Evolutionary conservation across 2,797 vertebrate species (phyloP).

Genomic region (Tiaroga cobitis): DNA sequence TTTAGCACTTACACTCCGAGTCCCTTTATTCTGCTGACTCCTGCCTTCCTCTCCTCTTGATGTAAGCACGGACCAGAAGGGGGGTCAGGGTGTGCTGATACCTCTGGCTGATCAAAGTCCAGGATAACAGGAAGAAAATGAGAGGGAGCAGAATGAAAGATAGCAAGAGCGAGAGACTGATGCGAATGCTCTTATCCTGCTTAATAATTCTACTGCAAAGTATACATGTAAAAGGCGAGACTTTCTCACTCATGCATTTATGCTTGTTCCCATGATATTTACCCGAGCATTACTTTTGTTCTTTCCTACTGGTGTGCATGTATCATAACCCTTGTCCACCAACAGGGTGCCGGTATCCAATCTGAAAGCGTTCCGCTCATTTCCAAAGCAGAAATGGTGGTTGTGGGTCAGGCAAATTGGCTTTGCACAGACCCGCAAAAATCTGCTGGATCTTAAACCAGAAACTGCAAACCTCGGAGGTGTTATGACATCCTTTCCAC

Average conservation of each 20-base stretch:
- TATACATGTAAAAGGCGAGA: not conserved
- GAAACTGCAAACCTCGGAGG: not conserved
- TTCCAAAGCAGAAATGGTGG: not conserved
- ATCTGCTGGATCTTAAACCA: constrained; percentile 7
- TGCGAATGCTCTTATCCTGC: constrained; percentile 17
- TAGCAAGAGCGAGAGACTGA: not conserved
- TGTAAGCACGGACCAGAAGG: not conserved
- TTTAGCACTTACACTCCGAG: constrained; percentile 44
- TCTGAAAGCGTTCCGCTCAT: constrained; percentile 18
- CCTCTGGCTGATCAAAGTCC: constrained; percentile 58
- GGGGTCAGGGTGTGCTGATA: constrained; percentile 46
- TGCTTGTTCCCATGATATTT: not conserved
- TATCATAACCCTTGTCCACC: not conserved
- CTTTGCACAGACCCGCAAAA: not conserved
- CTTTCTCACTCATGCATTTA: not conserved
- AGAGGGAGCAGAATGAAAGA: constrained; percentile 35
- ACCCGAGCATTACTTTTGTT: constrained; percentile 6
- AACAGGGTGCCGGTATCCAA: constrained; percentile 6
- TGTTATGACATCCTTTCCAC: not conserved
- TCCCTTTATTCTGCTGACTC: constrained; percentile 56
- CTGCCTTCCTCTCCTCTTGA: constrained; percentile 38
- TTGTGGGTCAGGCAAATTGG: constrained; percentile 3
- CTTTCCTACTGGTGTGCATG: not conserved
- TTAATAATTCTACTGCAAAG: constrained; percentile 10
- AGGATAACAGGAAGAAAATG: constrained; percentile 45